Evolutionary conservation across 2,113 vertebrate species (phyloP), one percentile per base, ranked within the genome.

Genomic region (Gambusia affinis): DNA sequence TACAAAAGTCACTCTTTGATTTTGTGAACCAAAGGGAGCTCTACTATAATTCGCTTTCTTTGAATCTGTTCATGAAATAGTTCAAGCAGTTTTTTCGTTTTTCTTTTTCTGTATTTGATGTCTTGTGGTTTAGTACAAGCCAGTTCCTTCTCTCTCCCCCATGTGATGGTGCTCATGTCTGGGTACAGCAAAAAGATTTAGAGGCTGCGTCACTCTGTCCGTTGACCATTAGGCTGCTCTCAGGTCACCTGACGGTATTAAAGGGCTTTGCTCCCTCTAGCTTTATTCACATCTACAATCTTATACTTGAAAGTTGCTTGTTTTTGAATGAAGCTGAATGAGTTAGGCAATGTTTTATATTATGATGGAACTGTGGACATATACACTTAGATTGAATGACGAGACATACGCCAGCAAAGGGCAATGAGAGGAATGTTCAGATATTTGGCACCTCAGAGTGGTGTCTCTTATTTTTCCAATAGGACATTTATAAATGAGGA

Each of bases 151-250:
- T 33, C 39, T 11, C 12, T 30, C 31, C 8, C 11, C 60, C 80
- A 75, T 69, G 82, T 85, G 83, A 85, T 57, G 60, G 64, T 90
- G 84, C 90, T 90, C 88, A 87, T 80, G 75, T 12, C 61, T 74
- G 37, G 76, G 78, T 76, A 72, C 86, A 85, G 76, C 0, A 72
- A 88, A 86, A 80, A 82, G 69, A 82, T 87, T 78, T 72, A 80
- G 61, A 78, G 70, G 72, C 78, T 91, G 80, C 76, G 31, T 87
- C 89, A 87, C 80, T 33, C 74, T 22, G 70, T 67, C 68, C 54
- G 65, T 67, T 83, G 77, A 84, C 80, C 66, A 61, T 70, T 28
- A 73, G 73, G 29, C 79, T 78, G 73, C 17, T 29, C 76, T 76
- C 44, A 64, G 47, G 86, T 84, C 87, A 83, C 82, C 79, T 87